Conservation (phyloP, 2,888 invertebrate genomes). For the Entomobrya multifasciata region DNA sequence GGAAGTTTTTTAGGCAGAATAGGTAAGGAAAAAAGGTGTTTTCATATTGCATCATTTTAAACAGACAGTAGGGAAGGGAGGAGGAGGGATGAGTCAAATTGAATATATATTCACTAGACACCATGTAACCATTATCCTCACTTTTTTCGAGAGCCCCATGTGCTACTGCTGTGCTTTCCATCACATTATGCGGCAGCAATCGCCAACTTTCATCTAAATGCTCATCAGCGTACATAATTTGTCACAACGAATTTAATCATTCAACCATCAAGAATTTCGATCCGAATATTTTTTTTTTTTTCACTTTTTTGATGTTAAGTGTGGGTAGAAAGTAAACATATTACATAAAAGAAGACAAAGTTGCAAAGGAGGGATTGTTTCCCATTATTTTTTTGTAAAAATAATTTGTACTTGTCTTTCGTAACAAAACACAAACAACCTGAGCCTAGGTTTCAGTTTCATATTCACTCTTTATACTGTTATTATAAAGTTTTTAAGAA, state of each 20-base stretch:
- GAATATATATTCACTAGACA: background rate
- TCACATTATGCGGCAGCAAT: conserved; percentile 67
- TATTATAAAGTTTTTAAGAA: background rate
- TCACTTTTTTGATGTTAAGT: conserved; percentile 67
- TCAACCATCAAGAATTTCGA: conserved; percentile 77
- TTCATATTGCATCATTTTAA: conserved; percentile 26
- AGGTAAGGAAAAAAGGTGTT: conserved; percentile 35
- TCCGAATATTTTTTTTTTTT: conserved; percentile 76
- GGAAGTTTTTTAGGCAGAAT: conserved; percentile 50
- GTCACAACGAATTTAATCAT: conserved; percentile 80
- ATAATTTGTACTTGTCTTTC: conserved; percentile 57
- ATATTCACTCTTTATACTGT: conserved; percentile 6
- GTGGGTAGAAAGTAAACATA: too few species aligned
- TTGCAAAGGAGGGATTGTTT: background rate
- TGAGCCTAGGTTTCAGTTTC: conserved; percentile 25
- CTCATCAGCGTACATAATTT: conserved; percentile 79
- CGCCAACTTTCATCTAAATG: conserved; percentile 77
- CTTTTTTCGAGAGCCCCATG: conserved; percentile 62
- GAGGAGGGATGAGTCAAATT: conserved; percentile 8
- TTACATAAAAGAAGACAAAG: too few species aligned
- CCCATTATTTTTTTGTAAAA: conserved; percentile 46
- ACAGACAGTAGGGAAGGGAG: background rate
- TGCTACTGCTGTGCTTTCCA: conserved; percentile 72
- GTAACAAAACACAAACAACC: conserved; percentile 4
- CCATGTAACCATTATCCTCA: conserved; percentile 72